A percentile compares a stretch with the other conserved stretches of the same genome.
Evolutionary conservation across 2,113 vertebrate species (phyloP).

Genomic region (Melospiza georgiana): DNA sequence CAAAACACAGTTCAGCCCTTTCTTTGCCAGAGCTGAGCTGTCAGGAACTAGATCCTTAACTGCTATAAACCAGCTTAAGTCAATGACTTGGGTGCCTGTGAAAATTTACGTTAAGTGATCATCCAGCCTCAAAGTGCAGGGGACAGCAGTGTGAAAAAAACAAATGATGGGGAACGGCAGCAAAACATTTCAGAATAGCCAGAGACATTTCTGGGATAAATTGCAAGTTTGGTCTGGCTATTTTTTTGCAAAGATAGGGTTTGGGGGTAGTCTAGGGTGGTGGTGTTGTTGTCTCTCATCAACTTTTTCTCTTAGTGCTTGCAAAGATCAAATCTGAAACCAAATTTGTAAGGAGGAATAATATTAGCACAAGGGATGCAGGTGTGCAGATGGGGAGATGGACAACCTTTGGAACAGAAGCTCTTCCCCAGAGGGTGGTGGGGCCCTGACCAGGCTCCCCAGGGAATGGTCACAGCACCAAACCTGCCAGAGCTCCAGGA

Average conservation of each 20-base stretch:
- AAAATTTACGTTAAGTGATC: constrained; percentile 5
- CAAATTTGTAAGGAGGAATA: not conserved
- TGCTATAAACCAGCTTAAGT: not conserved
- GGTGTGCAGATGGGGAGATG: not conserved
- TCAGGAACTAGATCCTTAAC: constrained; percentile 19
- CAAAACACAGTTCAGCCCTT: constrained; percentile 37
- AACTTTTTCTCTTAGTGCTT: not conserved
- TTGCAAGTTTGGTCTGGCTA: not conserved
- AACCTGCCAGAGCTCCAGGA: not conserved
- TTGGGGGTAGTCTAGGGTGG: no score
- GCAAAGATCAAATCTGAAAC: not conserved
- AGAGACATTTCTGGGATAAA: not conserved
- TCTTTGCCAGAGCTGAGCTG: constrained; percentile 22
- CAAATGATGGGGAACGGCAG: not conserved
- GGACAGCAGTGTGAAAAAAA: not conserved
- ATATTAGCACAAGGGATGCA: not conserved
- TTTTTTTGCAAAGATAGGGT: not conserved
- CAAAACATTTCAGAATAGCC: not conserved
- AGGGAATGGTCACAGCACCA: not conserved
- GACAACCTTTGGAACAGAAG: not conserved
- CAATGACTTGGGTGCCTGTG: not conserved
- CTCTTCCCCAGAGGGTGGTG: not conserved
- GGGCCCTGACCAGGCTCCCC: not conserved
- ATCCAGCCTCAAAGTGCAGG: not conserved
- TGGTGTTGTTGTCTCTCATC: not conserved